These are phyloP conservation scores for Neosilurus mollespiculum DNA, from an alignment of 2,797 vertebrate genomes.

Conservation along the genomic window DNA sequence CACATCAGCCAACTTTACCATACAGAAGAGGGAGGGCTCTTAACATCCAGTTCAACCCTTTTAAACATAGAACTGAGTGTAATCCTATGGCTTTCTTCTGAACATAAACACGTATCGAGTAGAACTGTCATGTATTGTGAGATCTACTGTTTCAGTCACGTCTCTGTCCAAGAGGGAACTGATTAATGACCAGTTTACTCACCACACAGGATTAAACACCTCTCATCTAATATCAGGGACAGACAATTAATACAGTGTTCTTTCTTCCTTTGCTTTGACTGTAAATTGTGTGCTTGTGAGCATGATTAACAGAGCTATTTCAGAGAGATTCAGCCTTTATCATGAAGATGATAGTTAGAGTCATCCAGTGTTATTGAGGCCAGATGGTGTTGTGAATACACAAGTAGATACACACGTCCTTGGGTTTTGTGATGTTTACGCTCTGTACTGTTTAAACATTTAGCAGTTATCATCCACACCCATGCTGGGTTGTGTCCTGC, in stretches of 20 bases:
- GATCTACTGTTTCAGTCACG: background rate
- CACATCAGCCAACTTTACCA: background rate
- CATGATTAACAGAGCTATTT: background rate
- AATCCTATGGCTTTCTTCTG: background rate
- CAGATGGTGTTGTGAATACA: background rate
- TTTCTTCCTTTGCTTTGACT: background rate
- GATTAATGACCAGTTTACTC: too few relatives aligned
- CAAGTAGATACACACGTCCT: background rate
- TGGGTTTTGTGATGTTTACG: background rate
- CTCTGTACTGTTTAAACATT: background rate
- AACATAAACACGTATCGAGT: background rate
- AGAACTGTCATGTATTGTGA: background rate
- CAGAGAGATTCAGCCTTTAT: background rate
- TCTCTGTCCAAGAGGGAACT: background rate
- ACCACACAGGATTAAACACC: background rate
- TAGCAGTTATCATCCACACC: constrained; percentile 11
- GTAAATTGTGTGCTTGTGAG: background rate
- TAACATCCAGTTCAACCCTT: background rate
- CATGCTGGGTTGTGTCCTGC: background rate
- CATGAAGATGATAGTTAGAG: too few relatives aligned
- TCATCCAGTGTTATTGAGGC: background rate
- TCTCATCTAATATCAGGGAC: background rate
- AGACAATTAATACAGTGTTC: background rate
- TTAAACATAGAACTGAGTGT: background rate
- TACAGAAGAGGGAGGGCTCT: background rate